A percentile compares a stretch with the other conserved stretches of the same genome.
These are phyloP conservation scores for Gymnodraco acuticeps DNA, from an alignment of 2,797 vertebrate genomes.

Conservation along the genomic window DNA sequence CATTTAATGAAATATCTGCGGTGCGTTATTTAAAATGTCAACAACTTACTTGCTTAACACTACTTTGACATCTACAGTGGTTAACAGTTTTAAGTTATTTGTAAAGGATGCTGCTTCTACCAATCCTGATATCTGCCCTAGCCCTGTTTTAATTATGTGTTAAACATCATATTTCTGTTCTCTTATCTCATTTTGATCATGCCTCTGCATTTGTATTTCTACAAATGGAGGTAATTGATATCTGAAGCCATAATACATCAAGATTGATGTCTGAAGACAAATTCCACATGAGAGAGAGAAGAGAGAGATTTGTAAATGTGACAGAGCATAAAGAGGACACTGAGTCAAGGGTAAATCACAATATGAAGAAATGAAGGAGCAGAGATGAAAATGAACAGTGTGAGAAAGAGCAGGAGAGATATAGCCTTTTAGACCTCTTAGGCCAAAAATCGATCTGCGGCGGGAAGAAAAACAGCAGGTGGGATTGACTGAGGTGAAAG, in stretches of 20 bases:
- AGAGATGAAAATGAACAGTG: conserved; percentile 38
- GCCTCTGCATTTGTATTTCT: conserved; percentile 16
- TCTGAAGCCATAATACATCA: conserved; percentile 16
- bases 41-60: background rate
- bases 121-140: background rate
- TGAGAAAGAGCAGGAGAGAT: conserved; percentile 45
- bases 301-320: conserved; percentile 45
- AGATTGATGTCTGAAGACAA: conserved; percentile 26
- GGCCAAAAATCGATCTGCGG: conserved; percentile 56
- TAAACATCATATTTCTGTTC: background rate
- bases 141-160: conserved; percentile 9
- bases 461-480: conserved; percentile 38
- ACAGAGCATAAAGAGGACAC: conserved; percentile 27
- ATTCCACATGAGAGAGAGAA: conserved; percentile 34
- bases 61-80: conserved; percentile 14
- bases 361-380: conserved; percentile 31
- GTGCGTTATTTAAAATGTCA: conserved; percentile 12
- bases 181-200: conserved; percentile 6
- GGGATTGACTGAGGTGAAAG: conserved; percentile 45
- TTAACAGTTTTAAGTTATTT: conserved; percentile 1
- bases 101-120: background rate
- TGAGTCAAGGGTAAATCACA: conserved; percentile 37
- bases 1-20: conserved; percentile 31
- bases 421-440: conserved; percentile 22
- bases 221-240: conserved; percentile 40